phyloP scores from a whole-genome alignment of 2,888 invertebrate species.

The Orgyia antiqua region DNA sequence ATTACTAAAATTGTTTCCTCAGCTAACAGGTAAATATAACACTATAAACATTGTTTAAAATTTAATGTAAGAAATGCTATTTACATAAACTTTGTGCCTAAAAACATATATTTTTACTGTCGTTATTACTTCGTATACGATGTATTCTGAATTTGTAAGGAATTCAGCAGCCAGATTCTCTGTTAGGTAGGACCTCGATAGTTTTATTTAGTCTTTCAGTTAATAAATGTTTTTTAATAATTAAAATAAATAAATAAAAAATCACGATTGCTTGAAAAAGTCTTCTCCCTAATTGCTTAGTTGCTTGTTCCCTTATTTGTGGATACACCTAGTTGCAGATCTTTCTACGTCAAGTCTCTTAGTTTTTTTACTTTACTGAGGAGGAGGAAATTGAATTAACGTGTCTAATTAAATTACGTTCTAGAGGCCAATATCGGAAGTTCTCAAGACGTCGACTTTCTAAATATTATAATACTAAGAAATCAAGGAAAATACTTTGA shows the following conservation, averaged over 20 bases:
- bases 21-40: slow-evolving; percentile 36
- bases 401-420: slow-evolving; percentile 10
- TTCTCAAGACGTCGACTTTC: slow-evolving; percentile 42
- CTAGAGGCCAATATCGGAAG: slow-evolving; percentile 44
- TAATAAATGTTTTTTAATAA: neutral
- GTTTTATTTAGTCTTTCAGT: neutral
- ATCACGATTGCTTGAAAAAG: neutral
- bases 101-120: too few species aligned
- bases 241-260: neutral
- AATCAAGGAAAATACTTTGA: slow-evolving; percentile 42
- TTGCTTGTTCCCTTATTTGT: too few species aligned
- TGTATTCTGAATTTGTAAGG: too few species aligned
- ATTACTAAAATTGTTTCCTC: slow-evolving; percentile 41
- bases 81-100: neutral
- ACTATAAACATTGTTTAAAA: neutral
- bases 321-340: too few species aligned
- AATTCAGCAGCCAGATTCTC: too few species aligned
- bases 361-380: too few species aligned
- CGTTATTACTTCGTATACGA: too few species aligned
- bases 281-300: neutral
- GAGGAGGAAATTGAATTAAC: too few species aligned
- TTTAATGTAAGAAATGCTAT: neutral
- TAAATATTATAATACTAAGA: slow-evolving; percentile 31
- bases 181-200: neutral
- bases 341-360: too few species aligned